These are phyloP conservation scores for Apis dorsata DNA, from an alignment of 1,140 invertebrate genomes.

Conservation along the genomic window DNA sequence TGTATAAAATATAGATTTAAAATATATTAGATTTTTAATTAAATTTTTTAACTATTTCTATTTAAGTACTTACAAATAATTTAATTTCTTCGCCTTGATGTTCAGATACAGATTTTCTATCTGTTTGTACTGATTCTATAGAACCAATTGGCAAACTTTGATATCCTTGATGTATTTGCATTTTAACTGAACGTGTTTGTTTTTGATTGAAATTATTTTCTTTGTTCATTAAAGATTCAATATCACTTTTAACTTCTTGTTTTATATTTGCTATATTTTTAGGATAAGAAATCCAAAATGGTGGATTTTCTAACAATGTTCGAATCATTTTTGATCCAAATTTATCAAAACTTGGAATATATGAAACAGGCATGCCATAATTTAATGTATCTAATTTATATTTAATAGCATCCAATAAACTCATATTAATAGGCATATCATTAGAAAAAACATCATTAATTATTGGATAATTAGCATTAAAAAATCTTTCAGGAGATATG, in stretches of 20 bases:
- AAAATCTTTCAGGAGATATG: background rate
- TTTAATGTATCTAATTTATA: slow-evolving; percentile 57
- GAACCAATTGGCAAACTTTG: slow-evolving; percentile 76
- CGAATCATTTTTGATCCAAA: slow-evolving; percentile 44
- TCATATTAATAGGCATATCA: slow-evolving; percentile 57
- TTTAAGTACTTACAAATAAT: slow-evolving; percentile 70
- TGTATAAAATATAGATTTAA: background rate
- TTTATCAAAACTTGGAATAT: slow-evolving; percentile 13
- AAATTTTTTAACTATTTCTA: slow-evolving; percentile 9
- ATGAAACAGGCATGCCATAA: slow-evolving; percentile 17
- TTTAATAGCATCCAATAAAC: slow-evolving; percentile 70
- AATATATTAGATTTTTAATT: background rate
- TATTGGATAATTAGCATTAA: background rate
- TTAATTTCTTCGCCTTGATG: slow-evolving; percentile 76
- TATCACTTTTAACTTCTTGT: slow-evolving; percentile 59
- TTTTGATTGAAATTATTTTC: slow-evolving; percentile 40
- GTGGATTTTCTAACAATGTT: slow-evolving; percentile 49
- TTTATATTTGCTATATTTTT: slow-evolving; percentile 51
- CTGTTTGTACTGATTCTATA: slow-evolving; percentile 74
- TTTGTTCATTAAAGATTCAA: slow-evolving; percentile 28
- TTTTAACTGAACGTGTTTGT: slow-evolving; percentile 69
- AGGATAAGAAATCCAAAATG: slow-evolving; percentile 70
- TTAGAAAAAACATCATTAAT: background rate
- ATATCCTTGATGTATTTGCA: slow-evolving; percentile 77
- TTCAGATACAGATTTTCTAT: slow-evolving; percentile 71